A percentile compares a stretch with the other conserved stretches of the same genome.
phyloP scores from a whole-genome alignment of 2,888 invertebrate genomes.

The Eupithecia pulchellata region DNA sequence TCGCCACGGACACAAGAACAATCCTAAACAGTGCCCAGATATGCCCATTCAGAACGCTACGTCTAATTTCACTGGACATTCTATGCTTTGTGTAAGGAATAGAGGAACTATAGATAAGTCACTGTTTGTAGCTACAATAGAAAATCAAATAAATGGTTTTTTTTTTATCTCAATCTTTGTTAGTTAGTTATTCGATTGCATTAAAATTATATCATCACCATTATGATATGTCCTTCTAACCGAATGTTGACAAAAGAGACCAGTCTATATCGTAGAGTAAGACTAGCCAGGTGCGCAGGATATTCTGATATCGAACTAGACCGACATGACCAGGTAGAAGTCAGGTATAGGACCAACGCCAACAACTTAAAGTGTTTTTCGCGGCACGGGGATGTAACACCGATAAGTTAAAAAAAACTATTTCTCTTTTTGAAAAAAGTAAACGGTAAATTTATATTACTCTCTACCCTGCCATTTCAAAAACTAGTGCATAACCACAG shows the following conservation, averaged over 20 bases:
- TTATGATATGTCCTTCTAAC: no score
- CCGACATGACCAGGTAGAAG: no score
- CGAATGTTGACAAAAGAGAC: no score
- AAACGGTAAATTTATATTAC: not conserved
- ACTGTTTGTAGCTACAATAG: not conserved
- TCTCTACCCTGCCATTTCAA: not conserved
- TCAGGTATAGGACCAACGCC: not conserved
- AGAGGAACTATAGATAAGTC: not conserved
- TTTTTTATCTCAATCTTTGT: not conserved
- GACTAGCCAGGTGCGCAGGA: no score
- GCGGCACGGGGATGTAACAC: no score
- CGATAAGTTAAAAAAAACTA: not conserved
- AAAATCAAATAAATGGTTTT: not conserved
- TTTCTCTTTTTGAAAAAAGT: not conserved
- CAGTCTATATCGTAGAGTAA: no score
- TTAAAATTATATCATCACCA: not conserved
- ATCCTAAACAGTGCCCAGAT: conserved; percentile 24
- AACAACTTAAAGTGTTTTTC: no score
- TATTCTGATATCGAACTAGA: no score
- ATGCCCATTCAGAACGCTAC: conserved; percentile 23
- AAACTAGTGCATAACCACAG: not conserved
- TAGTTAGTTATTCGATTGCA: not conserved
- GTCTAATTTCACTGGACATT: conserved; percentile 36
- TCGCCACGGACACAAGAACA: conserved; percentile 18
- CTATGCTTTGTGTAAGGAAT: not conserved